phyloP scores from a whole-genome alignment of 2,113 vertebrate species.

The Puntigrus tetrazona region DNA sequence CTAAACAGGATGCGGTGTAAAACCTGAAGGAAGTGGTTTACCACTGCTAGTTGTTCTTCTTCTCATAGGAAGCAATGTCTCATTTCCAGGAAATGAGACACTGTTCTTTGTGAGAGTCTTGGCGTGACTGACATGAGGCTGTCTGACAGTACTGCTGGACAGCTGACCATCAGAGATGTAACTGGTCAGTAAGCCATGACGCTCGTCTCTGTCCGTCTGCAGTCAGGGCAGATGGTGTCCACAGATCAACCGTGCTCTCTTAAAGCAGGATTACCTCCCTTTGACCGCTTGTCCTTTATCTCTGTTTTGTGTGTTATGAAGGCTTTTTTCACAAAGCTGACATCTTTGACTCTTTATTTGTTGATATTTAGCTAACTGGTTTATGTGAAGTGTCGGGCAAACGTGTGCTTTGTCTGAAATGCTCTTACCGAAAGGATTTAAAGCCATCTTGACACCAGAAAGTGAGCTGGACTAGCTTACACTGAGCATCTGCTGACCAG shows the following conservation, averaged over 20 bases:
- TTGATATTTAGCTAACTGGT: neutral
- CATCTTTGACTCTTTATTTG: neutral
- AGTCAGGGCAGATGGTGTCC: conserved; percentile 6
- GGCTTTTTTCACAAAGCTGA: neutral
- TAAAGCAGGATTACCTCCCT: conserved; percentile 24
- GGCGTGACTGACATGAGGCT: neutral
- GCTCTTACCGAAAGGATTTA: neutral
- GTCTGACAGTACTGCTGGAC: neutral
- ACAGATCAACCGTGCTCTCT: conserved; percentile 14
- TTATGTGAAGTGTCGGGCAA: neutral
- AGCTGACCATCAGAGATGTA: conserved; percentile 11
- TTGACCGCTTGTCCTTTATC: neutral
- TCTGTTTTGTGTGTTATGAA: neutral
- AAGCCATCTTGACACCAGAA: neutral
- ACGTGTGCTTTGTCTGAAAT: neutral
- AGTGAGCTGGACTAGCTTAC: neutral
- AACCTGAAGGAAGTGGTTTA: conserved; percentile 51
- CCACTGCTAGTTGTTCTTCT: conserved; percentile 40
- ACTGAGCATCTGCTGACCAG: neutral
- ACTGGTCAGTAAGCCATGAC: conserved; percentile 17
- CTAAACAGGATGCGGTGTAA: conserved; percentile 52
- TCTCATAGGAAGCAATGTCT: conserved; percentile 28
- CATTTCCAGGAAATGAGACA: conserved; percentile 28
- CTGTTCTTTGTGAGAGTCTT: neutral
- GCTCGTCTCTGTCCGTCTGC: conserved; percentile 1